Conservation (phyloP, 2,797 vertebrate genomes). For the Danio albolineatus region DNA sequence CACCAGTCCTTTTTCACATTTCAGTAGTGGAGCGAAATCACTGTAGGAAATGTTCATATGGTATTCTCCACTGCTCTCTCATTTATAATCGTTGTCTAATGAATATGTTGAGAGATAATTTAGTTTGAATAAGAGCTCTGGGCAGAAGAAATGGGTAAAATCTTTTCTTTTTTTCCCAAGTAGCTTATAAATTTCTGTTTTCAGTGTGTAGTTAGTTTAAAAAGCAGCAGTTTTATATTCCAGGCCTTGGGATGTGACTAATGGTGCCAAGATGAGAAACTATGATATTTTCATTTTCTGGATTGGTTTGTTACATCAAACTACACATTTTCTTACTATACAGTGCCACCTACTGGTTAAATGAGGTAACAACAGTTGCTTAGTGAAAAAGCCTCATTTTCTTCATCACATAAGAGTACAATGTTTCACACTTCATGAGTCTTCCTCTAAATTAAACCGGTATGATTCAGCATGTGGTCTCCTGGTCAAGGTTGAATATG, state of each 20-base stretch:
- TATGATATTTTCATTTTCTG: neutral
- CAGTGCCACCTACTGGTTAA: conserved; percentile 70
- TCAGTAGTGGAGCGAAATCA: conserved; percentile 20
- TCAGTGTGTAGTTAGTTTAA: neutral
- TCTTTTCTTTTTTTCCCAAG: neutral
- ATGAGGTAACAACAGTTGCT: neutral
- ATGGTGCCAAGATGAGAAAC: neutral
- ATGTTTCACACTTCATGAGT: neutral
- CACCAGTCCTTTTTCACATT: conserved; percentile 16
- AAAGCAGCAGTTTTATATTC: neutral
- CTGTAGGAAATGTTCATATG: conserved; percentile 29
- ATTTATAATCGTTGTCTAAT: conserved; percentile 5
- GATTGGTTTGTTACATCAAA: neutral
- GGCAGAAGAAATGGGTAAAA: neutral
- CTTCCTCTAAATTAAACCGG: neutral
- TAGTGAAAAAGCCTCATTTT: neutral
- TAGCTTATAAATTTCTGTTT: neutral
- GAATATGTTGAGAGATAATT: neutral
- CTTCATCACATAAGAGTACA: neutral
- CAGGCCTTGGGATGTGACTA: neutral
- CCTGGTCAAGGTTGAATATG: conserved; percentile 68
- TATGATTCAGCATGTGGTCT: conserved; percentile 58
- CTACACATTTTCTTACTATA: conserved; percentile 46
- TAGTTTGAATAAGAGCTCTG: neutral
- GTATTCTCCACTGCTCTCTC: conserved; percentile 8